Conservation (phyloP, 2,797 vertebrate genomes). For the Rhodeus uyekii region DNA sequence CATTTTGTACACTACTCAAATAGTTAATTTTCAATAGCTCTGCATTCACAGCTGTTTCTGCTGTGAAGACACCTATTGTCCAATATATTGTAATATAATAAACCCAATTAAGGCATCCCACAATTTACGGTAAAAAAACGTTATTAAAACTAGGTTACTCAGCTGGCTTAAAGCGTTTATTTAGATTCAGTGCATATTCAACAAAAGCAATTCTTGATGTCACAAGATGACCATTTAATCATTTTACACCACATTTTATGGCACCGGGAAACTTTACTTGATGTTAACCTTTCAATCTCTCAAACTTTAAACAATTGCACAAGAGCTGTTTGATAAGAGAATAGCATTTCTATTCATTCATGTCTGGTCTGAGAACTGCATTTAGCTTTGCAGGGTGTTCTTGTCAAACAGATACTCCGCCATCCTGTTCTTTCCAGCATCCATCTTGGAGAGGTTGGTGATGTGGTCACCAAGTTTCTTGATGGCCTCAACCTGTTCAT, state of each 20-base stretch:
- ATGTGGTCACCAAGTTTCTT: slow-evolving; percentile 83
- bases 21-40: neutral
- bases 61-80: neutral
- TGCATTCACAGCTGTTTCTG: neutral
- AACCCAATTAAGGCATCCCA: neutral
- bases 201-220: neutral
- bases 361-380: neutral
- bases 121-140: neutral
- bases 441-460: slow-evolving; percentile 82
- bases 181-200: slow-evolving; percentile 39
- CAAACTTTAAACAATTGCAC: neutral
- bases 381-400: slow-evolving; percentile 74
- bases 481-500: slow-evolving; percentile 92
- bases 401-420: slow-evolving; percentile 95
- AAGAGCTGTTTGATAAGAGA: neutral
- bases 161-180: slow-evolving; percentile 62
- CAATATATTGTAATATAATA: too few relatives aligned
- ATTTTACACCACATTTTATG: neutral
- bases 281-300: neutral
- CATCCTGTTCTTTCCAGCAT: slow-evolving; percentile 82
- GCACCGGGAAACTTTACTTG: neutral
- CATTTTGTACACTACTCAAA: neutral
- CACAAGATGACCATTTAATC: neutral
- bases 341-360: neutral
- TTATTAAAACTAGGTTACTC: neutral